Percentiles rank a stretch among this genome's conserved stretches.
phyloP scores from a whole-genome alignment of 2,888 invertebrate genomes.

The Brenthis hecate region DNA sequence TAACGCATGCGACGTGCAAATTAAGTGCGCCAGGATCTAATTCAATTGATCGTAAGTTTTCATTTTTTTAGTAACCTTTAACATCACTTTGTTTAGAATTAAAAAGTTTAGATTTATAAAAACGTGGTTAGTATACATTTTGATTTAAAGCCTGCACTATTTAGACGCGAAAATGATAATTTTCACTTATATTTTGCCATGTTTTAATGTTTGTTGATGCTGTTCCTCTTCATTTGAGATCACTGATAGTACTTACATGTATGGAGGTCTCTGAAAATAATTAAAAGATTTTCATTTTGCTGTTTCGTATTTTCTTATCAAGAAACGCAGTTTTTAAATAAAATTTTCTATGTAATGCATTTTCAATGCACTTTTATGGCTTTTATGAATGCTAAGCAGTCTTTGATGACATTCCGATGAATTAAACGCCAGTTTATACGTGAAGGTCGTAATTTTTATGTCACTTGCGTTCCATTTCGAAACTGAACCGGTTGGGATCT shows the following conservation, averaged over 20 bases:
- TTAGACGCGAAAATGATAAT: no score
- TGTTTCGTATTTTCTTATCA: neutral
- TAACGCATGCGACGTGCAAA: constrained; percentile 24
- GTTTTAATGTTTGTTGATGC: no score
- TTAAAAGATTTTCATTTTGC: neutral
- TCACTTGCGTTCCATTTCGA: constrained; percentile 75
- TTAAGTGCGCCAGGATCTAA: constrained; percentile 36
- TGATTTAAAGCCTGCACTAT: no score
- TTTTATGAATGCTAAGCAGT: constrained; percentile 29
- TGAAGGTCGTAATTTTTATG: constrained; percentile 72
- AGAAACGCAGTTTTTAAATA: neutral
- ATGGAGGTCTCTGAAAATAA: no score
- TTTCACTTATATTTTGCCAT: no score
- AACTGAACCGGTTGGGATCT: constrained; percentile 74
- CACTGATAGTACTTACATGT: no score
- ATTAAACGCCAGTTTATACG: constrained; percentile 53
- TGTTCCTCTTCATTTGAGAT: no score
- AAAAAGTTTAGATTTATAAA: no score
- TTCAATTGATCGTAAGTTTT: constrained; percentile 61
- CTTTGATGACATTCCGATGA: constrained; percentile 51
- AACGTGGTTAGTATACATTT: no score
- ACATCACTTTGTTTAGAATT: no score
- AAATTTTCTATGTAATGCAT: neutral
- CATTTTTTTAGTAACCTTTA: no score
- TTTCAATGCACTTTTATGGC: neutral